A percentile compares a stretch with the other conserved stretches of the same genome.
phyloP scores from a whole-genome alignment of 1,140 invertebrate species.

The Heliconius eleuchia region DNA sequence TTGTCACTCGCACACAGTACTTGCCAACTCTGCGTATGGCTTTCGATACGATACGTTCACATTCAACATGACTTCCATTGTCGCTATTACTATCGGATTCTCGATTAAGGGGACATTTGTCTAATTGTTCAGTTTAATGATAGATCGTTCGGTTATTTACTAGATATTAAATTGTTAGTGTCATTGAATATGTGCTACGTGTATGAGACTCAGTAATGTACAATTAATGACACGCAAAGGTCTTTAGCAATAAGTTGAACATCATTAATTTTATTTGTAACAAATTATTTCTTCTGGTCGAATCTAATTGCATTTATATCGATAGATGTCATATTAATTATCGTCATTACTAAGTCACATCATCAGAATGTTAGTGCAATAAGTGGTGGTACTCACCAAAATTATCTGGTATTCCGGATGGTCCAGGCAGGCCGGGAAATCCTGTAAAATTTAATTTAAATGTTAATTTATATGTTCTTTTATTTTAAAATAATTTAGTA shows the following conservation, averaged over 20 bases:
- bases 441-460: conserved; percentile 50
- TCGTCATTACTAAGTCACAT: conserved; percentile 62
- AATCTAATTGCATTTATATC: conserved; percentile 57
- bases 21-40: conserved; percentile 32
- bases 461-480: background rate
- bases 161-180: conserved; percentile 69
- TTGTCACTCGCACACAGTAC: conserved; percentile 33
- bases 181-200: conserved; percentile 54
- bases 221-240: conserved; percentile 59
- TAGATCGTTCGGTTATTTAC: conserved; percentile 53
- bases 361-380: conserved; percentile 49
- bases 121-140: conserved; percentile 42
- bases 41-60: conserved; percentile 23
- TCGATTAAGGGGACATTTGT: conserved; percentile 17
- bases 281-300: conserved; percentile 48
- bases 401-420: conserved; percentile 91
- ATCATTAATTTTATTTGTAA: conserved; percentile 51
- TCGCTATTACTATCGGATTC: conserved; percentile 46
- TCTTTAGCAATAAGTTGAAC: conserved; percentile 39
- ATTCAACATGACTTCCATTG: conserved; percentile 59
- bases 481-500: background rate
- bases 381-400: conserved; percentile 87
- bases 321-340: conserved; percentile 44
- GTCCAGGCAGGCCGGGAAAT: conserved; percentile 86
- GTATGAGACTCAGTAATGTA: conserved; percentile 69